phyloP scores from a whole-genome alignment of 2,888 invertebrate genomes.

The Prostheceraeus crozeri region DNA sequence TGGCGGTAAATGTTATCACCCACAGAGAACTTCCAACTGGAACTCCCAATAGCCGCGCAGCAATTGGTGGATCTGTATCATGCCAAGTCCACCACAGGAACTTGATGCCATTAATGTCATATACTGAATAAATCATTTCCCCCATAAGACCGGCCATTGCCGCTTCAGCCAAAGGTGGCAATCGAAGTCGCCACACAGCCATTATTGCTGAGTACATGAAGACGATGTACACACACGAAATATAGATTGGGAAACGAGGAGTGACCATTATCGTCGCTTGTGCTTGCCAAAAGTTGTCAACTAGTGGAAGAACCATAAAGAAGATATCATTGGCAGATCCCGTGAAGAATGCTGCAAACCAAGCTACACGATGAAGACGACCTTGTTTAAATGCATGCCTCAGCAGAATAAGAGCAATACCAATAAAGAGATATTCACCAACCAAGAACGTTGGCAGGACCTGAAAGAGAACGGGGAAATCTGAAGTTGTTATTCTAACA shows the following conservation, averaged over 20 bases:
- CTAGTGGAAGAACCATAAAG: slow-evolving; percentile 34
- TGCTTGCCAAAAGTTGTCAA: slow-evolving; percentile 38
- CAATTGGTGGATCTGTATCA: slow-evolving; percentile 35
- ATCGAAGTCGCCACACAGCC: slow-evolving; percentile 22
- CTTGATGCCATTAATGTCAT: slow-evolving; percentile 33
- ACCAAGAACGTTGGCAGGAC: slow-evolving; percentile 33
- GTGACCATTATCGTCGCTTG: slow-evolving; percentile 37
- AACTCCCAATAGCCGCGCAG: slow-evolving; percentile 27
- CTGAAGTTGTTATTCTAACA: too few species aligned
- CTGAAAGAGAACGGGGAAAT: too few species aligned
- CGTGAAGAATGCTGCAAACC: slow-evolving; percentile 30
- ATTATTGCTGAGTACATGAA: slow-evolving; percentile 33
- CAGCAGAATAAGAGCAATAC: slow-evolving; percentile 17
- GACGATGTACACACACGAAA: slow-evolving; percentile 33
- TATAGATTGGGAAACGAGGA: slow-evolving; percentile 32
- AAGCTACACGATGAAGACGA: slow-evolving; percentile 29
- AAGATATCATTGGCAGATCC: slow-evolving; percentile 36
- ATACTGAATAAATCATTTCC: slow-evolving; percentile 30
- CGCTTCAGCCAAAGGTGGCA: slow-evolving; percentile 30
- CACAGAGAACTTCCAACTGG: slow-evolving; percentile 32
- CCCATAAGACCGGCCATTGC: slow-evolving; percentile 29
- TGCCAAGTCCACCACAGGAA: slow-evolving; percentile 37
- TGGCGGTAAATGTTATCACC: slow-evolving; percentile 32
- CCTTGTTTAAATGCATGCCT: slow-evolving; percentile 30
- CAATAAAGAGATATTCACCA: slow-evolving; percentile 28